phyloP scores from a whole-genome alignment of 2,113 vertebrate species.

The Petrocephalus microphthalmus region DNA sequence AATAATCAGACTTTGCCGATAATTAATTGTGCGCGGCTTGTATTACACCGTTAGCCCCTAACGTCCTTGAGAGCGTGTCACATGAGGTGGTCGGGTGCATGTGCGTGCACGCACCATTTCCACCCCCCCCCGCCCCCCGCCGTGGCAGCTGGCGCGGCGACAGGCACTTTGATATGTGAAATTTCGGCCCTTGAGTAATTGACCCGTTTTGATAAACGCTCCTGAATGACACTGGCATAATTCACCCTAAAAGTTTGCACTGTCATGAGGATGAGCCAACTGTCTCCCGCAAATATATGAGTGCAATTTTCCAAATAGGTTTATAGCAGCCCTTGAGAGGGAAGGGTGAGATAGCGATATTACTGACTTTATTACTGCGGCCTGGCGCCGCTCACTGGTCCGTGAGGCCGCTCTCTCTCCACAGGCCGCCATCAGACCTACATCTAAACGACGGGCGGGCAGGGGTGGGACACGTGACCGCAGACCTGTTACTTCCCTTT shows the following conservation, averaged over 20 bases:
- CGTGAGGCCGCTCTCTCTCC: slow-evolving; percentile 21
- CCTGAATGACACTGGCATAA: slow-evolving; percentile 61
- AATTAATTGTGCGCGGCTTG: neutral
- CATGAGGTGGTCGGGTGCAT: neutral
- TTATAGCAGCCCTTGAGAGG: slow-evolving; percentile 70
- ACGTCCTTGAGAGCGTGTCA: neutral
- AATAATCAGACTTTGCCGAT: neutral
- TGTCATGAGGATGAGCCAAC: slow-evolving; percentile 63
- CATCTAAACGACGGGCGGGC: neutral
- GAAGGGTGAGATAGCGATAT: slow-evolving; percentile 66
- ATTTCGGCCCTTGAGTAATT: slow-evolving; percentile 60
- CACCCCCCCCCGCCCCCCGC: neutral
- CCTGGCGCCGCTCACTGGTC: slow-evolving; percentile 50
- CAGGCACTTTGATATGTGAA: slow-evolving; percentile 36
- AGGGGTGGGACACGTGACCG: neutral
- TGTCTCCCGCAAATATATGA: slow-evolving; percentile 65
- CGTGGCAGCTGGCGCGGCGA: slow-evolving; percentile 35
- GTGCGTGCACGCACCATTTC: neutral
- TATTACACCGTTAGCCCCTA: neutral
- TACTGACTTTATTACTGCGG: slow-evolving; percentile 69
- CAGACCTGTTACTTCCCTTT: neutral
- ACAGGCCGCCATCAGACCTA: neutral
- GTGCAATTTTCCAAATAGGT: slow-evolving; percentile 70
- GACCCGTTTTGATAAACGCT: slow-evolving; percentile 62
- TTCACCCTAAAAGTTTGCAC: slow-evolving; percentile 66